Evolutionary conservation across 2,888 invertebrate species (phyloP).

Genomic region (Pristionchus exspectatus): DNA sequence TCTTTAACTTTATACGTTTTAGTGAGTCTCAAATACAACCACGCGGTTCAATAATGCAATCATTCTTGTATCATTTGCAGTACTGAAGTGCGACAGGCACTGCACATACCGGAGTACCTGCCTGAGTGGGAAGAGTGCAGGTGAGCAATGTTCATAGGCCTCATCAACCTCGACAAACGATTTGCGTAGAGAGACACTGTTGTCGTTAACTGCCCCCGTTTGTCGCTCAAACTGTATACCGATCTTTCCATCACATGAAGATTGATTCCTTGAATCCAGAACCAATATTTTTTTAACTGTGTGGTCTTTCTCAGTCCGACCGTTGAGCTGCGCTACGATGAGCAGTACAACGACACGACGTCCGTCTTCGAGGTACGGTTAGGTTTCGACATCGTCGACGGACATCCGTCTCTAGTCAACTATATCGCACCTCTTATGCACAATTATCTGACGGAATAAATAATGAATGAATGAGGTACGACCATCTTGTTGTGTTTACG

Average conservation of each 20-base stretch:
- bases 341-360: constrained; percentile 72
- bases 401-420: too few relatives aligned
- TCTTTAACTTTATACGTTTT: background rate
- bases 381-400: too few relatives aligned
- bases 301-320: background rate
- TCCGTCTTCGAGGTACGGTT: constrained; percentile 65
- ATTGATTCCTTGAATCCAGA: background rate
- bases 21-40: background rate
- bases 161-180: background rate
- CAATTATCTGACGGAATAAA: too few relatives aligned
- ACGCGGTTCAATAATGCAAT: background rate
- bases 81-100: constrained; percentile 62
- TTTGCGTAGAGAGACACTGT: background rate
- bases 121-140: constrained; percentile 67
- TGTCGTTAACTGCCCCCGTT: background rate
- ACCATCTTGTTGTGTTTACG: too few relatives aligned
- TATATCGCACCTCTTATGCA: too few relatives aligned
- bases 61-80: constrained; percentile 56
- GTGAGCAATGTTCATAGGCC: background rate
- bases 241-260: background rate
- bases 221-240: too few relatives aligned
- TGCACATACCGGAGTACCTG: constrained; percentile 65
- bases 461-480: too few relatives aligned
- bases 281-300: background rate
- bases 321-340: constrained; percentile 65